Percentiles rank a stretch among this genome's conserved stretches.
Evolutionary conservation across 2,797 vertebrate genomes (phyloP).

Genomic region (Silurus lanzhouensis): DNA sequence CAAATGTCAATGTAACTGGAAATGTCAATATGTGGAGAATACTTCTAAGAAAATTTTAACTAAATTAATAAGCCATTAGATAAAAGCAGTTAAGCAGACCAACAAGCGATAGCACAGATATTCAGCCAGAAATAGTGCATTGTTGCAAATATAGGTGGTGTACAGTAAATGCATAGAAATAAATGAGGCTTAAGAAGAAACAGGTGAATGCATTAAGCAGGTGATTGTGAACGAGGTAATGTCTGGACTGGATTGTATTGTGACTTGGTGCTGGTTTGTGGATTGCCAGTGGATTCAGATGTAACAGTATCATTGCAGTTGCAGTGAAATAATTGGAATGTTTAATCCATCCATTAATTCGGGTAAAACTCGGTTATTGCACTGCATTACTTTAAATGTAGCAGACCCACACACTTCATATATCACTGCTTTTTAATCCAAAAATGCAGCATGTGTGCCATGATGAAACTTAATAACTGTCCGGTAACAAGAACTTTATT

Average conservation of each 20-base stretch:
- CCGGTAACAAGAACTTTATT: neutral
- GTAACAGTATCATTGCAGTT: neutral
- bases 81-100: neutral
- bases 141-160: neutral
- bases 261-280: neutral
- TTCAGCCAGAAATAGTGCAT: neutral
- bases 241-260: neutral
- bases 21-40: too few species aligned
- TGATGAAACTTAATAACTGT: neutral
- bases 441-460: neutral
- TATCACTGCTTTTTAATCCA: neutral
- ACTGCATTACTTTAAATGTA: neutral
- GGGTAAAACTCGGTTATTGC: neutral
- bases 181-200: neutral
- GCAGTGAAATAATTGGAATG: neutral
- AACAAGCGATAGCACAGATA: neutral
- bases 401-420: neutral
- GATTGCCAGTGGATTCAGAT: neutral
- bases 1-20: too few species aligned
- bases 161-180: neutral
- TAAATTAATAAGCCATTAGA: too few species aligned
- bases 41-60: too few species aligned
- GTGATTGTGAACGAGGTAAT: neutral
- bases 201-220: neutral
- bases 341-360: neutral